Evolutionary conservation across 2,888 invertebrate species (phyloP).

Genomic region (Cryptus viduatorius): DNA sequence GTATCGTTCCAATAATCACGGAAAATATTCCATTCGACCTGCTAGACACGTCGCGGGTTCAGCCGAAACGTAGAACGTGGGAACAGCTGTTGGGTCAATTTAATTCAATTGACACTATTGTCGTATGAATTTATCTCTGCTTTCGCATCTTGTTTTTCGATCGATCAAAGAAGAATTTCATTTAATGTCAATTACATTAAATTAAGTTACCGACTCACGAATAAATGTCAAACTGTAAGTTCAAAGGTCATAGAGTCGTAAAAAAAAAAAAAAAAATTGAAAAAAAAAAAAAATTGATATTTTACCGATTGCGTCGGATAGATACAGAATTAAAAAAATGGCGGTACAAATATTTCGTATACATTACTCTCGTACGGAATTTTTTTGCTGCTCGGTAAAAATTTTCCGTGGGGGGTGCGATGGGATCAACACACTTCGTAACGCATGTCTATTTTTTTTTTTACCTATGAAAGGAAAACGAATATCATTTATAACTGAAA

Average conservation of each 20-base stretch:
- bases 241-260: not conserved
- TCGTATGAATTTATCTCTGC: constrained; percentile 5
- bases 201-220: not conserved
- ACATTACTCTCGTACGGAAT: not conserved
- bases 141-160: not conserved
- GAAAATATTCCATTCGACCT: constrained; percentile 28
- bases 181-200: not conserved
- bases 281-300: too few relatives aligned
- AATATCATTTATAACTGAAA: not conserved
- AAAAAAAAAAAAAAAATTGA: too few relatives aligned
- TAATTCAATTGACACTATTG: constrained; percentile 26
- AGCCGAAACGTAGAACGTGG: constrained; percentile 18
- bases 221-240: not conserved
- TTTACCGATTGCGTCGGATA: too few relatives aligned
- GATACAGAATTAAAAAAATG: too few relatives aligned
- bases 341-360: too few relatives aligned
- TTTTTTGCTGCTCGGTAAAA: not conserved
- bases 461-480: not conserved
- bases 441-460: not conserved
- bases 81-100: constrained; percentile 15
- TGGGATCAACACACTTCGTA: not conserved
- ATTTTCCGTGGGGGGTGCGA: not conserved
- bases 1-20: constrained; percentile 52
- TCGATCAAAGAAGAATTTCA: not conserved
- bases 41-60: not conserved